phyloP scores from a whole-genome alignment of 2,797 vertebrate species.

The Eurystomus glaucurus region DNA sequence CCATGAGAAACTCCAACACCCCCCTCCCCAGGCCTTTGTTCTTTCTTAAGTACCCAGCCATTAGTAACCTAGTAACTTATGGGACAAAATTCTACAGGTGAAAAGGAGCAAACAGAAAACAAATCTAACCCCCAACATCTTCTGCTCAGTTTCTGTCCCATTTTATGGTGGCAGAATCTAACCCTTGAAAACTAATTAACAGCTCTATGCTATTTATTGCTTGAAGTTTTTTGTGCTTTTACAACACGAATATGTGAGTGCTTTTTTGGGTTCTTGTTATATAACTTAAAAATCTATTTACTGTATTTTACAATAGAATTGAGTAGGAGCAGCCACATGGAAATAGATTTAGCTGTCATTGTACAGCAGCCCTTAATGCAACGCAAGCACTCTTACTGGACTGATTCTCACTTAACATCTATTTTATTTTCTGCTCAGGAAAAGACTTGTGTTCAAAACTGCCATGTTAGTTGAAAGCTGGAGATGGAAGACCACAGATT shows the following conservation, averaged over 20 bases:
- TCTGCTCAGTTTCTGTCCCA: background rate
- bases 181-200: background rate
- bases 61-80: too few species aligned
- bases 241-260: background rate
- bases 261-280: background rate
- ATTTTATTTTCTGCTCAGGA: slow-evolving; percentile 1
- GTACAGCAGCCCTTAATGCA: background rate
- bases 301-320: background rate
- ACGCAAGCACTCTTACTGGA: background rate
- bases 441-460: slow-evolving; percentile 21
- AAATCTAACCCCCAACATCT: too few species aligned
- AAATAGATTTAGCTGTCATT: background rate
- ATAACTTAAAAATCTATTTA: background rate
- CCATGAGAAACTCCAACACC: too few species aligned
- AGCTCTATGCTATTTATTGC: background rate
- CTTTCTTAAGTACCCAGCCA: too few species aligned
- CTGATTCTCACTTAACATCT: background rate
- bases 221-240: slow-evolving; percentile 15
- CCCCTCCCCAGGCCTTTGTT: too few species aligned
- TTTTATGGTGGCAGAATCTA: background rate
- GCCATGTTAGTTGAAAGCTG: slow-evolving; percentile 10
- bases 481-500: slow-evolving; percentile 48
- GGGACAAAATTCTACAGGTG: too few species aligned
- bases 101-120: too few species aligned
- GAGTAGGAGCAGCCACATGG: background rate